phyloP scores from a whole-genome alignment of 2,888 invertebrate genomes.

The Parascotia fuliginaria region DNA sequence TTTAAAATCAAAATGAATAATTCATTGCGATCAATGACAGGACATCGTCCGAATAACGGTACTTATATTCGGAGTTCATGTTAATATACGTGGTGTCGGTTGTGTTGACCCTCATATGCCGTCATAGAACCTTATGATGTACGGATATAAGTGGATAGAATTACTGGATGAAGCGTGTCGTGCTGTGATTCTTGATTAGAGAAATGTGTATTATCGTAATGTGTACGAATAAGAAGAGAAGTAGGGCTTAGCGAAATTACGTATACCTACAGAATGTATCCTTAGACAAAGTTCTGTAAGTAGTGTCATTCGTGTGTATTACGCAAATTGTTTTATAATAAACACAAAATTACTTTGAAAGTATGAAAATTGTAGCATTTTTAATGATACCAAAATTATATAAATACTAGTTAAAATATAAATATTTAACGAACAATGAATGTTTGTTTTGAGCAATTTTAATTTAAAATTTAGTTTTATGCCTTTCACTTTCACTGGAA shows the following conservation, averaged over 20 bases:
- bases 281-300: too few relatives aligned
- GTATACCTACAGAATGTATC: too few relatives aligned
- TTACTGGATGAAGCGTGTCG: neutral
- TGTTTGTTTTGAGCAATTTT: neutral
- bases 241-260: too few relatives aligned
- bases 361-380: too few relatives aligned
- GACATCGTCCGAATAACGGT: conserved; percentile 3
- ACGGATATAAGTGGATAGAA: neutral
- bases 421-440: conserved; percentile 15
- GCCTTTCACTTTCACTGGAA: conserved; percentile 14
- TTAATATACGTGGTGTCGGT: neutral
- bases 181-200: neutral
- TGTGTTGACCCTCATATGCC: neutral
- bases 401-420: neutral
- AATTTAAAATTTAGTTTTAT: neutral
- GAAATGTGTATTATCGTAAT: neutral
- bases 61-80: neutral
- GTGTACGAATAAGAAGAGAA: too few relatives aligned
- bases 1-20: too few relatives aligned
- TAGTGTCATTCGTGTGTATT: too few relatives aligned
- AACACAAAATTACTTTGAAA: too few relatives aligned
- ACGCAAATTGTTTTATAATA: too few relatives aligned
- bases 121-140: conserved; percentile 4
- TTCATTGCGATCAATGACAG: neutral
- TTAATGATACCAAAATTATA: neutral